Evolutionary conservation across 2,888 invertebrate species (phyloP), one percentile per base, ranked within the genome.

Genomic region (Desoria tigrina): DNA sequence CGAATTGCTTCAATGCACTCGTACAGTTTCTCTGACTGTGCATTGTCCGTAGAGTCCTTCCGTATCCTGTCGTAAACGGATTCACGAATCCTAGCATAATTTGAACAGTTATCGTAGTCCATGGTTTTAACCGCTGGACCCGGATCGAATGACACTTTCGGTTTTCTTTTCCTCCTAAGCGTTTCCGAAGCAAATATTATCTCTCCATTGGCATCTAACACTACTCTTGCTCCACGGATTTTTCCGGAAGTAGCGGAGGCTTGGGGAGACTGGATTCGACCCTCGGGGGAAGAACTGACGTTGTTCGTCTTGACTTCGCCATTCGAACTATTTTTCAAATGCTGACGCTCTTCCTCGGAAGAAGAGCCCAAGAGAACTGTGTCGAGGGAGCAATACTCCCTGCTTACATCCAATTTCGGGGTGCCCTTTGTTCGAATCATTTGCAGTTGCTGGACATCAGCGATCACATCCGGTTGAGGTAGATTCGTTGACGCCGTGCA

Each of bases 1-100:
- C 76, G 72, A 56, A 76, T 74, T 49, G 75, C 73, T 61, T 76
- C 76, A 68, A 76, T 76, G 62, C 74, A 72, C 60, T 76, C 76
- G 61, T 76, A 76, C 68, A 76, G 65, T 64, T 74, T 72, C 59
- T 76, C 75, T 21, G 65, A 65, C 3, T 26, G 11, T 6, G 18
- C 16, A 16, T 50, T 62, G 18, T 63, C 62, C 3, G 55, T 62
- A 1, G 65, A 50, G 3, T 71, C 71, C 57, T 72, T 72, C 39
- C 55, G 63, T 32, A 75, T 70, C 23, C 74, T 50, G 32, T 75
- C 76, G 56, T 76, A 76, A 16, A 76, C 74, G 24, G 76, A 75
- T 58, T 76, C 76, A n/a, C 76, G 59, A 45, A 73, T 65, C 9
- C 74, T 65, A 16, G 67, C 61, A 54, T 75, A 75, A 16, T 68